These are phyloP conservation scores for Hucho hucho DNA, from an alignment of 2,113 vertebrate species.

Conservation along the genomic window DNA sequence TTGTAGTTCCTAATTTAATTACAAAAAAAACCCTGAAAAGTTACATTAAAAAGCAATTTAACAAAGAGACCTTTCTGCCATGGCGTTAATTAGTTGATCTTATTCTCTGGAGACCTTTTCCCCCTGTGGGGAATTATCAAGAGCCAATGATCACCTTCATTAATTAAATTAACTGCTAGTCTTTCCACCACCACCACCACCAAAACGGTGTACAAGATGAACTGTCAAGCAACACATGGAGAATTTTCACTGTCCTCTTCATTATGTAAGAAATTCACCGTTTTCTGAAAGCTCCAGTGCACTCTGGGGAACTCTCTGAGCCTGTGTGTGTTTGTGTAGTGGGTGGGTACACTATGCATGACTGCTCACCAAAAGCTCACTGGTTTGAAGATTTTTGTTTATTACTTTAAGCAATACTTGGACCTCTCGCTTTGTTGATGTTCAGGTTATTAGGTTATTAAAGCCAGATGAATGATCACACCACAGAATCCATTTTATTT, in stretches of 20 bases:
- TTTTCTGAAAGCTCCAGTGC: too few relatives aligned
- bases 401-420: not conserved
- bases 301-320: too few relatives aligned
- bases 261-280: not conserved
- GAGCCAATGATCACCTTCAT: slow-evolving; percentile 48
- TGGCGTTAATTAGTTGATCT: slow-evolving; percentile 67
- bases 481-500: not conserved
- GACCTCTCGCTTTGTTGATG: not conserved
- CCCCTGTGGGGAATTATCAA: slow-evolving; percentile 61
- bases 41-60: slow-evolving; percentile 36
- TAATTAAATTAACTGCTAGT: slow-evolving; percentile 59
- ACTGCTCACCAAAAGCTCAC: not conserved
- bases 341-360: not conserved
- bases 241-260: not conserved
- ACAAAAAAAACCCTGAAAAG: slow-evolving; percentile 9
- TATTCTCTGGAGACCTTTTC: slow-evolving; percentile 59
- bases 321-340: not conserved
- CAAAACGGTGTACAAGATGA: not conserved
- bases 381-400: not conserved
- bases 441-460: not conserved
- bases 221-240: not conserved
- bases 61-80: slow-evolving; percentile 63
- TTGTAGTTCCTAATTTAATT: slow-evolving; percentile 53
- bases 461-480: too few relatives aligned
- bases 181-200: slow-evolving; percentile 6